Base-by-base conservation (phyloP, 2,113 vertebrate species). In the Bambusicola thoracicus region DNA sequence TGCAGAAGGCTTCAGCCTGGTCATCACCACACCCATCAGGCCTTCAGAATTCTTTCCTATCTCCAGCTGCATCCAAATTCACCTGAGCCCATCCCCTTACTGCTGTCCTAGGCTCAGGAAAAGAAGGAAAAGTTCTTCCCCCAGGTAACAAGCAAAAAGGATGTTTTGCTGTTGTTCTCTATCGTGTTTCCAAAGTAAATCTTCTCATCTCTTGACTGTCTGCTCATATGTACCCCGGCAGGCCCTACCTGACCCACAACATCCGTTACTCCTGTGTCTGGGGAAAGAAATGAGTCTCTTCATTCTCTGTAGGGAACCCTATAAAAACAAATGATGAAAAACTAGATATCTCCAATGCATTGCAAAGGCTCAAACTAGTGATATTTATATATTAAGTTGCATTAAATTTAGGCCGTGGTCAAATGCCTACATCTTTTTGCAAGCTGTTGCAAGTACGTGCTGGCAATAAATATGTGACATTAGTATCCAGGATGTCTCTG, bases 241-340 rank as follows among this genome's bases (percentile, higher is more conserved):
- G 62, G 72, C 89, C 89, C 75, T 95, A 91, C 70, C 84, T 96
- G 93, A 85, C 66, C 95, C 75, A 77, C 70, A 87, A 85, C 89
- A 95, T 91, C 94, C 91, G 81, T 76, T 92, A 36, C 40, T 91
- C 62, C 81, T 65, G 17, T 36, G 72, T 46, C 43, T 11, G 7
- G 68, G 69, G 21, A 81, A 59, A 89, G 69, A 94, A 95, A 87
- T 87, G 5, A 59, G 38, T 63, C 59, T 76, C n/a, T 76, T 84
- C 38, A 24, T 36, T 40, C 24, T 69, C 79, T 61, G 41, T 56
- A 93, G 69, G 75, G 63, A 94, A 62, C 13, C 11, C 34, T 7
- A 81, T 2, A 44, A 92, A 91, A 87, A 30, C 40, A 77, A 91
- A 87, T n/a, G 51, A 51, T 80, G 40, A 76, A 76, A 66, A 75